phyloP scores from a whole-genome alignment of 2,888 invertebrate genomes.

The Kryphioiulus occultus region DNA sequence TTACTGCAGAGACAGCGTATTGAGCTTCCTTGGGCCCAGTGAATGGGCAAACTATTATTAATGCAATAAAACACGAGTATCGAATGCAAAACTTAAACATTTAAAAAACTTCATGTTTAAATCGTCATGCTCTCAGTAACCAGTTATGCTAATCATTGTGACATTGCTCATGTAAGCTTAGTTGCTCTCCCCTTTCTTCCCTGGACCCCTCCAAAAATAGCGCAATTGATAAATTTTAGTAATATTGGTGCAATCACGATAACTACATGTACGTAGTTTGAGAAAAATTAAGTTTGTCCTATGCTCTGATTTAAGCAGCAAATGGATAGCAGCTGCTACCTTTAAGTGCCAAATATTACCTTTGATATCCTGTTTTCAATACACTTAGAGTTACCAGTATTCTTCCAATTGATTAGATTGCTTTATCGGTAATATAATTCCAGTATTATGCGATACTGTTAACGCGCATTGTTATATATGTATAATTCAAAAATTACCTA shows the following conservation, averaged over 20 bases:
- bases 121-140: not conserved
- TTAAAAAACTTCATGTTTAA: not conserved
- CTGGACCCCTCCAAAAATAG: too few species aligned
- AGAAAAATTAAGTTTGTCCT: not conserved
- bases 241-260: not conserved
- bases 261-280: not conserved
- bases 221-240: not conserved
- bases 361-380: not conserved
- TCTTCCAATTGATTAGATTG: not conserved
- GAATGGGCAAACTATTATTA: not conserved
- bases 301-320: not conserved
- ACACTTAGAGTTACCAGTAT: not conserved
- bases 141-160: not conserved
- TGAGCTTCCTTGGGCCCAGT: not conserved
- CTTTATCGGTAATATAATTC: not conserved
- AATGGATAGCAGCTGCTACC: not conserved
- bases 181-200: too few species aligned
- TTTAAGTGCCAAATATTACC: conserved; percentile 12
- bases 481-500: not conserved
- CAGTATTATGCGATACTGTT: not conserved
- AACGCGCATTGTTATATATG: not conserved
- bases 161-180: too few species aligned
- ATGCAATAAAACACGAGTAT: too few species aligned
- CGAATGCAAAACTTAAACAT: not conserved
- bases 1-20: not conserved